A percentile compares a stretch with the other conserved stretches of the same genome.
These are phyloP conservation scores for Girardinus metallicus DNA, from an alignment of 2,797 vertebrate genomes.

Conservation along the genomic window DNA sequence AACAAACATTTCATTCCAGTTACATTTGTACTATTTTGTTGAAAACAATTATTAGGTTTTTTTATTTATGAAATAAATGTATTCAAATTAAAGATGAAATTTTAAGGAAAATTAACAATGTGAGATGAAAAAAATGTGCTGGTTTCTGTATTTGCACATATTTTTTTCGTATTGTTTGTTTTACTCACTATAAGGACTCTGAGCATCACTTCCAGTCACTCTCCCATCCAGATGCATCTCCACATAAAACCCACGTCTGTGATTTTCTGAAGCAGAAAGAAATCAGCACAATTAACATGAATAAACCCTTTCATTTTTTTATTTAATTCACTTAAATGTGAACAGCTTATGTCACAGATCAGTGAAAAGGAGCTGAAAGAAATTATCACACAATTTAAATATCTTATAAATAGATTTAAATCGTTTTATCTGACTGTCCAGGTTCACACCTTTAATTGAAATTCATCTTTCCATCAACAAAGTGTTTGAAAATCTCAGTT, in stretches of 20 bases:
- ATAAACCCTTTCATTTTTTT: neutral
- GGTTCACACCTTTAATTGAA: too few species aligned
- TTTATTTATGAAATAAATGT: neutral
- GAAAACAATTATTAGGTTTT: neutral
- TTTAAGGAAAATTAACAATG: neutral
- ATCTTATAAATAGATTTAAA: too few species aligned
- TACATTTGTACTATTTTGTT: neutral
- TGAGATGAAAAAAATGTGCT: neutral
- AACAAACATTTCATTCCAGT: neutral
- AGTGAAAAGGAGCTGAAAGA: too few species aligned
- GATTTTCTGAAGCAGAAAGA: slow-evolving; percentile 67
- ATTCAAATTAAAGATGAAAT: neutral
- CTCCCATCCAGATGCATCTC: slow-evolving; percentile 76
- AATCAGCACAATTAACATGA: neutral
- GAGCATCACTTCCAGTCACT: slow-evolving; percentile 68
- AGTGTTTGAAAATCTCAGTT: too few species aligned
- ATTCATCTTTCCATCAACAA: too few species aligned
- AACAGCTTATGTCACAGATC: too few species aligned
- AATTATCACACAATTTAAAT: too few species aligned
- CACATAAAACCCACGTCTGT: slow-evolving; percentile 74
- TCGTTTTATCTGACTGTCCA: too few species aligned
- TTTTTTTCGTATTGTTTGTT: neutral
- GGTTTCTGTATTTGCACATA: neutral
- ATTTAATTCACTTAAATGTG: too few species aligned
- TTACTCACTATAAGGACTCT: slow-evolving; percentile 74